These are phyloP conservation scores for Limonius californicus DNA, from an alignment of 1,140 invertebrate genomes.

Conservation along the genomic window DNA sequence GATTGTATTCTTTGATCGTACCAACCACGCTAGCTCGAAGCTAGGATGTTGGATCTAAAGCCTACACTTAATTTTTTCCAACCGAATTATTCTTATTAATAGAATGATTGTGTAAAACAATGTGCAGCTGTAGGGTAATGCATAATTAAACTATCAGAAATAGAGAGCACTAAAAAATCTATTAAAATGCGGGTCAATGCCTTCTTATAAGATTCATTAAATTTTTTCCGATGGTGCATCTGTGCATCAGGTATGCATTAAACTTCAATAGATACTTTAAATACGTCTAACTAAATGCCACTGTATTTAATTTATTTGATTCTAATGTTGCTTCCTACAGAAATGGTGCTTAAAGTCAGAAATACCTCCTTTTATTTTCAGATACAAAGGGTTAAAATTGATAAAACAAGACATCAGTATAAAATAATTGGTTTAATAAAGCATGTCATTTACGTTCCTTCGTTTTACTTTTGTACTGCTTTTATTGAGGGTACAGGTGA, in stretches of 20 bases:
- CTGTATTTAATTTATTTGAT: conserved; percentile 1
- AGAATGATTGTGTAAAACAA: conserved; percentile 1
- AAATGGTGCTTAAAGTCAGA: conserved; percentile 4
- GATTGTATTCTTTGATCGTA: background rate
- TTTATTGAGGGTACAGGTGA: conserved; percentile 17
- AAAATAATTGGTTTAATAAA: conserved; percentile 20
- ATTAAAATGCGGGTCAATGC: conserved; percentile 4
- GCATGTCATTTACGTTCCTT: conserved; percentile 15
- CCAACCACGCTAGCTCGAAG: too few species aligned
- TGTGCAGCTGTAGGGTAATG: conserved; percentile 4
- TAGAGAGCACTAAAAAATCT: background rate
- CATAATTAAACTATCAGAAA: background rate
- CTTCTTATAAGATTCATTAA: conserved; percentile 3
- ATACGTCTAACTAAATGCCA: conserved; percentile 4
- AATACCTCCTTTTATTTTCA: conserved; percentile 9
- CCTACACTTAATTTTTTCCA: too few species aligned
- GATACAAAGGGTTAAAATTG: background rate
- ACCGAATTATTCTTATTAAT: background rate
- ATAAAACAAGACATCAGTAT: conserved; percentile 16
- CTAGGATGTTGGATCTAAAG: too few species aligned
- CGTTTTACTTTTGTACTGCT: conserved; percentile 16
- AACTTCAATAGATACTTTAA: conserved; percentile 7
- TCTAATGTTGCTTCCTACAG: too few species aligned
- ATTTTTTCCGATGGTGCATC: background rate
- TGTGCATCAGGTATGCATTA: conserved; percentile 7